phyloP scores from a whole-genome alignment of 2,888 invertebrate genomes.

The Emmelina monodactyla region DNA sequence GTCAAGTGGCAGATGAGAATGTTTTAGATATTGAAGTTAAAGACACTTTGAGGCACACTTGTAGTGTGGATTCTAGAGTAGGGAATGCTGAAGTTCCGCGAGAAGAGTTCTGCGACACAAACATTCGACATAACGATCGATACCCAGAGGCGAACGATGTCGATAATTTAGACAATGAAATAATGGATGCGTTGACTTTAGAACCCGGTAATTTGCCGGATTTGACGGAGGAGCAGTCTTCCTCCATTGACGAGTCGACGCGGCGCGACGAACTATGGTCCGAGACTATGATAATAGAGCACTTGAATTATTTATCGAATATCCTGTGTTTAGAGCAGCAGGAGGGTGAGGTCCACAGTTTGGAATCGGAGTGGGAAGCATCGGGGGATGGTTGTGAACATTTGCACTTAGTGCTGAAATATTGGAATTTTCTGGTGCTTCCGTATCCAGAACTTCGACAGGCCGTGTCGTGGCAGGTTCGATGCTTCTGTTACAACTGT shows the following conservation, averaged over 20 bases:
- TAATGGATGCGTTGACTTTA: slow-evolving; percentile 42
- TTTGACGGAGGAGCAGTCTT: slow-evolving; percentile 45
- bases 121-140: slow-evolving; percentile 50
- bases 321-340: slow-evolving; percentile 36
- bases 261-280: slow-evolving; percentile 39
- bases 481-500: slow-evolving; percentile 41
- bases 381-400: slow-evolving; percentile 42
- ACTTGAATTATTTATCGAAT: slow-evolving; percentile 37
- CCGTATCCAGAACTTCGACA: slow-evolving; percentile 42
- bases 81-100: slow-evolving; percentile 15
- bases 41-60: slow-evolving; percentile 22
- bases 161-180: slow-evolving; percentile 43
- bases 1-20: slow-evolving; percentile 18
- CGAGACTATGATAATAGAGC: slow-evolving; percentile 33
- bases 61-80: slow-evolving; percentile 24
- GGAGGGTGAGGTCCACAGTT: slow-evolving; percentile 26
- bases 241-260: slow-evolving; percentile 45
- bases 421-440: slow-evolving; percentile 39
- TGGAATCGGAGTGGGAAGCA: slow-evolving; percentile 39
- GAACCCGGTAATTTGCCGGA: slow-evolving; percentile 47
- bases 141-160: slow-evolving; percentile 49
- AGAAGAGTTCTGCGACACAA: slow-evolving; percentile 38
- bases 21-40: slow-evolving; percentile 17
- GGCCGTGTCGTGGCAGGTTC: slow-evolving; percentile 43
- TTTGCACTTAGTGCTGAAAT: slow-evolving; percentile 42